phyloP scores from a whole-genome alignment of 2,113 vertebrate genomes.

The Phyllostomus discolor region DNA sequence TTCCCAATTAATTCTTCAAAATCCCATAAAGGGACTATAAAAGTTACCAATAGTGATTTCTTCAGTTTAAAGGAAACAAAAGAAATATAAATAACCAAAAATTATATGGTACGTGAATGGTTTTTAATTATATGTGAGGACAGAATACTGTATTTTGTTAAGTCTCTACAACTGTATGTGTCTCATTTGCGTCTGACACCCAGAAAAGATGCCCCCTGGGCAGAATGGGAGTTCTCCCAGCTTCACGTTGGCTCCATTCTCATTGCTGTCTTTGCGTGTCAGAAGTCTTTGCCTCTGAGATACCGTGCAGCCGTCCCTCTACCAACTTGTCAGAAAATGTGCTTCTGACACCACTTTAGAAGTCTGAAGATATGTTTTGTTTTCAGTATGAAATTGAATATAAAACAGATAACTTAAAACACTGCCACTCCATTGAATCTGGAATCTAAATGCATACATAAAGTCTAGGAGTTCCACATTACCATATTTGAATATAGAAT shows the following conservation, averaged over 20 bases:
- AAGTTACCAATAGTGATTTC: background rate
- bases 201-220: constrained; percentile 16
- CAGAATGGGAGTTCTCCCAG: background rate
- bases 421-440: background rate
- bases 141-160: background rate
- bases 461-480: background rate
- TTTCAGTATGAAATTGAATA: constrained; percentile 28
- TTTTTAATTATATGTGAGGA: constrained; percentile 24
- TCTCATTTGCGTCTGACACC: background rate
- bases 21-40: constrained; percentile 8
- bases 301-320: background rate
- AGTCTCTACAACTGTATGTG: background rate
- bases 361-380: background rate
- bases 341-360: background rate
- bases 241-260: background rate
- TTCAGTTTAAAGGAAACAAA: constrained; percentile 40
- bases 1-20: constrained; percentile 12
- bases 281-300: background rate
- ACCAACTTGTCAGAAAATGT: background rate
- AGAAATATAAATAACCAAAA: constrained; percentile 33
- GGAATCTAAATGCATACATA: background rate
- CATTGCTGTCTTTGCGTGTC: background rate
- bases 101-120: background rate
- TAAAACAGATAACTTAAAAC: background rate
- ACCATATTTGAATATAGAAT: background rate